Evolutionary conservation across 2,113 vertebrate genomes (phyloP), one percentile per base, ranked within the genome.

Genomic region (Thalassoma bifasciatum): DNA sequence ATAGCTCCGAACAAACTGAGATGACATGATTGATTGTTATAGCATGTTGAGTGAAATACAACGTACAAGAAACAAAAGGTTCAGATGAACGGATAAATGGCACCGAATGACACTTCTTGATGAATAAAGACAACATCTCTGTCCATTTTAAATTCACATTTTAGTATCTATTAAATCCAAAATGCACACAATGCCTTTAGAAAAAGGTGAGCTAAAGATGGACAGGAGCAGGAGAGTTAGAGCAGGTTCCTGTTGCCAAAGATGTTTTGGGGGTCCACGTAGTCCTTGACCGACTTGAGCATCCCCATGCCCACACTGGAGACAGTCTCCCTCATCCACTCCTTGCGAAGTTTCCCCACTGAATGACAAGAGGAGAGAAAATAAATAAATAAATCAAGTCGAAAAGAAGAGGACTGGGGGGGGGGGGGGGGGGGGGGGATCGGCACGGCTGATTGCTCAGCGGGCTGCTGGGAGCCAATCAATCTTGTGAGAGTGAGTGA

Each of bases 341-440:
- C 95, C 93, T 99, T 99, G 88, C 98, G 95, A 92, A 99, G 95
- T 94, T 99, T 99, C 88, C 98, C 98, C 93, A 99, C 98, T 99
- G 90, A 86, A 95, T 86, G 86, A 86, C 68, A 96, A 30, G 61
- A 85, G 38, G 61, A 76, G 54, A 79, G 69, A 82, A 69, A 79
- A 88, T 46, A 89, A 83, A 89, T 75, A 86, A 83, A 86, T 66
- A 95, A 93, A 89, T 64, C 51, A 36, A 71, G 37, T 24, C 34
- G 40, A 46, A 40, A 67, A 63, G 67, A 89, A 84, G 86, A 85
- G 24, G 90, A 93, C 90, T 92, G 90, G 87, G 87, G 85, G 72
- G 76, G 83, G 85, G 84, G 86, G 84, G 81, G 71, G 77, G 78
- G 81, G 60, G 62, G 85, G 76, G 85, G 91, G 91, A 86, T 90